A percentile compares a stretch with the other conserved stretches of the same genome.
Evolutionary conservation across 1,140 invertebrate species (phyloP).

Genomic region (Dysdera silvatica): DNA sequence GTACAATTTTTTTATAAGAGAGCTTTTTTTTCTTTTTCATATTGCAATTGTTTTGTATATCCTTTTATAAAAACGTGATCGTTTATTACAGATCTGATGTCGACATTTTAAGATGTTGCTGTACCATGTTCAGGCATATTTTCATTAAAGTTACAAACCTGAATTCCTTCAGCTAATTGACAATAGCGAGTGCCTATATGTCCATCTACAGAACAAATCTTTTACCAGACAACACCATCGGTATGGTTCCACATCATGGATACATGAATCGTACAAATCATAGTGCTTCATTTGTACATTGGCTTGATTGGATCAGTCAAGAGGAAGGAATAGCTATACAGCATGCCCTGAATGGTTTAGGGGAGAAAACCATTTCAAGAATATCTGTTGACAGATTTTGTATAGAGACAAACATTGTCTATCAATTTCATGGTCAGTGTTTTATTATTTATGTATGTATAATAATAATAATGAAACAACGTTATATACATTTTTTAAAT

Average conservation of each 20-base stretch:
- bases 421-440: constrained; percentile 10
- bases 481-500: too few relatives aligned
- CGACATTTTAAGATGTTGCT: too few relatives aligned
- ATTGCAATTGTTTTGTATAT: too few relatives aligned
- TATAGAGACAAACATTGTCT: neutral
- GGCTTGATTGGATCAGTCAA: constrained; percentile 14
- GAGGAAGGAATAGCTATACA: neutral
- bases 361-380: neutral
- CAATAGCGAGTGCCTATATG: constrained; percentile 11
- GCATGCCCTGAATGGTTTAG: constrained; percentile 10
- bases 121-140: too few relatives aligned
- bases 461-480: too few relatives aligned
- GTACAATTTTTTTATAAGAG: too few relatives aligned
- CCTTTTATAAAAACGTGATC: too few relatives aligned
- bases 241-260: constrained; percentile 15
- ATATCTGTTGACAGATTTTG: constrained; percentile 7
- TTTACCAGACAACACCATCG: constrained; percentile 18
- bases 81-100: too few relatives aligned
- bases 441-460: too few relatives aligned
- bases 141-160: too few relatives aligned
- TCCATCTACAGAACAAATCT: neutral
- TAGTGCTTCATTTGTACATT: neutral
- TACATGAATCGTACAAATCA: neutral
- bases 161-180: constrained; percentile 16
- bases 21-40: too few relatives aligned